Evolutionary conservation across 2,797 vertebrate species (phyloP), one percentile per base, ranked within the genome.

Genomic region (Rhyacichthys aspro): DNA sequence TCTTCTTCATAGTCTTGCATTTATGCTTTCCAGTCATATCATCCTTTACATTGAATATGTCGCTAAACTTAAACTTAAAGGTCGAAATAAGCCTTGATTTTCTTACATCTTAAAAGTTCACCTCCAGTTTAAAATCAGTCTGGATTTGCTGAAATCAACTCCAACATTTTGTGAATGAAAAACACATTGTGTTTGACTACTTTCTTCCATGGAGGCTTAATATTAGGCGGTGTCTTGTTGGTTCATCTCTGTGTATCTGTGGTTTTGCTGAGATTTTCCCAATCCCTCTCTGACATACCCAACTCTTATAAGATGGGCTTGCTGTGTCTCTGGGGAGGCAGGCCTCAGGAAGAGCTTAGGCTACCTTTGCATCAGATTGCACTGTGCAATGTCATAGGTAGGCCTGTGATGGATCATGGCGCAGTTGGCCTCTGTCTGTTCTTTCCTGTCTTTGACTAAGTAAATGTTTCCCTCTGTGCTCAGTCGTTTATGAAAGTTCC

Each of bases 381-480:
- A 23, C 84, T 78, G 81, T 55, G 54, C 59, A 77, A n/a, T 77
- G 71, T 89, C 82, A 79, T 33, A 67, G 60, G 67, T 76, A 74
- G 43, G 79, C 52, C 79, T 87, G 85, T 83, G 82, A 83, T 79
- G 71, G 74, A 85, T 89, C 85, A 66, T 67, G 79, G 69, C 82
- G 80, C 75, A 70, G 78, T 84, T 85, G 79, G 73, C 81, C 79
- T 82, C 66, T 53, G 73, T 75, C 61, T 78, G 74, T 73, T 76
- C 78, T 82, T 86, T 89, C 81, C 85, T 87, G 86, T 86, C 81
- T 87, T 79, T 82, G 81, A 82, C 83, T 85, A 79, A 84, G 80
- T 88, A 86, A 89, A 88, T 67, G 86, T 88, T 89, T 89, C 87
- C 83, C 77, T 87, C 79, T 87, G 88, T 82, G 79, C 72, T 76